Percentiles rank a stretch among this genome's conserved stretches.
Conservation (phyloP, 2,888 invertebrate genomes). For the Seira ritae region DNA sequence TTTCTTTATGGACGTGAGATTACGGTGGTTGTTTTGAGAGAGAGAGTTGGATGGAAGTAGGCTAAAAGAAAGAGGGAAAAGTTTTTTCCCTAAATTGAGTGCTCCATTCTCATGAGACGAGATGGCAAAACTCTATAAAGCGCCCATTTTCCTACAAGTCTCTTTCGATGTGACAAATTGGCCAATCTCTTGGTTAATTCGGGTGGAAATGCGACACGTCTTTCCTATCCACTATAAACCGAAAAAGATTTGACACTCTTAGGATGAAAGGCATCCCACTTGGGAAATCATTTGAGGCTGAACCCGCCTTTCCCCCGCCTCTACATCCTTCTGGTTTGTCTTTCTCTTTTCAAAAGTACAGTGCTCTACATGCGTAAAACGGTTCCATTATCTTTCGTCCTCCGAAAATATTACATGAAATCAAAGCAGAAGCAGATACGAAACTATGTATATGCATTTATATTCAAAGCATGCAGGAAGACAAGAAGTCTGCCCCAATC, state of each 20-base stretch:
- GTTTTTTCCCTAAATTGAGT: slow-evolving; percentile 66
- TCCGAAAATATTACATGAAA: no score
- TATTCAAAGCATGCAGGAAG: no score
- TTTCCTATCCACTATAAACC: slow-evolving; percentile 68
- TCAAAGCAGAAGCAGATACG: no score
- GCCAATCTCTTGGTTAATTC: slow-evolving; percentile 74
- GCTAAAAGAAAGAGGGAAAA: slow-evolving; percentile 44
- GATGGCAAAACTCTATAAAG: slow-evolving; percentile 72
- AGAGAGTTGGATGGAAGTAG: neutral
- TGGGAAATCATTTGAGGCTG: slow-evolving; percentile 70
- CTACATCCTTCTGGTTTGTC: slow-evolving; percentile 54
- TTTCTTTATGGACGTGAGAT: no score
- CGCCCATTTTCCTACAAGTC: slow-evolving; percentile 71
- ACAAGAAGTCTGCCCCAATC: no score
- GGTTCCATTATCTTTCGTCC: slow-evolving; percentile 68
- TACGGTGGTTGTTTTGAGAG: neutral
- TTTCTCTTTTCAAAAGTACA: slow-evolving; percentile 41
- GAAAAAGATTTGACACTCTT: slow-evolving; percentile 73
- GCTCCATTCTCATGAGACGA: slow-evolving; percentile 67
- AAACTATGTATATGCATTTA: no score
- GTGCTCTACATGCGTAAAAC: slow-evolving; percentile 71
- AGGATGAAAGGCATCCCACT: slow-evolving; percentile 71
- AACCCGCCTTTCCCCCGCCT: slow-evolving; percentile 69
- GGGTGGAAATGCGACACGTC: slow-evolving; percentile 74
- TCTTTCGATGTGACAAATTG: slow-evolving; percentile 73